Percentiles rank a stretch among this genome's conserved stretches.
These are phyloP conservation scores for Patella ulyssiponensis DNA, from an alignment of 2,888 invertebrate species.

Conservation along the genomic window DNA sequence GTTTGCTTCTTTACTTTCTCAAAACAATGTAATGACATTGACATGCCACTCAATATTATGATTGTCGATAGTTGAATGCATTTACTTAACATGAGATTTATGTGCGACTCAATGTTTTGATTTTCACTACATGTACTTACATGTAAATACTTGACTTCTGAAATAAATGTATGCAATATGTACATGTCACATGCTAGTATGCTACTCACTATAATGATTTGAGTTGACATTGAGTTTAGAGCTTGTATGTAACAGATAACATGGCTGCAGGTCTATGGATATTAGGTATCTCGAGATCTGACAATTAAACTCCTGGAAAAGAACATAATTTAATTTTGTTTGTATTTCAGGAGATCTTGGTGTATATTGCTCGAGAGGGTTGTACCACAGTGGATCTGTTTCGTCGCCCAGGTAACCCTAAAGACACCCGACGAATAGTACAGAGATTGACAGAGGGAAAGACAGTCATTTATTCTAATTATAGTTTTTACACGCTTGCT, in stretches of 20 bases:
- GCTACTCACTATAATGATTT: not conserved
- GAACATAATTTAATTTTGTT: not conserved
- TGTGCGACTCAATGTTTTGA: too few species aligned
- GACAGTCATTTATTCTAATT: constrained; percentile 67
- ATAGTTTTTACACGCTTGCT: constrained; percentile 90
- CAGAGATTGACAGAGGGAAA: constrained; percentile 69
- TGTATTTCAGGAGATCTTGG: constrained; percentile 65
- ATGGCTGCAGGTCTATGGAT: too few species aligned
- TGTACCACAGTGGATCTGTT: constrained; percentile 71
- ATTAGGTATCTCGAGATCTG: too few species aligned
- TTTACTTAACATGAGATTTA: too few species aligned
- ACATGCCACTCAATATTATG: too few species aligned
- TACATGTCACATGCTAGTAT: constrained; percentile 9
- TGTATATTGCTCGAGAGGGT: constrained; percentile 71
- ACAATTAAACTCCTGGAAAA: too few species aligned
- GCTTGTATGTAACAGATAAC: too few species aligned
- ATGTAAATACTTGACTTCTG: not conserved
- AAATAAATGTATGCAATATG: not conserved
- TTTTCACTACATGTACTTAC: too few species aligned
- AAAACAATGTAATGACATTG: too few species aligned
- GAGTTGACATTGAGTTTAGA: not conserved
- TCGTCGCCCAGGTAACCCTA: constrained; percentile 70
- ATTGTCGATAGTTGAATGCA: too few species aligned
- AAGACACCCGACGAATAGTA: constrained; percentile 66
- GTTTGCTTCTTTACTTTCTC: too few species aligned